Evolutionary conservation across 2,888 invertebrate genomes (phyloP).

Genomic region (Orthonychiurus folsomi): DNA sequence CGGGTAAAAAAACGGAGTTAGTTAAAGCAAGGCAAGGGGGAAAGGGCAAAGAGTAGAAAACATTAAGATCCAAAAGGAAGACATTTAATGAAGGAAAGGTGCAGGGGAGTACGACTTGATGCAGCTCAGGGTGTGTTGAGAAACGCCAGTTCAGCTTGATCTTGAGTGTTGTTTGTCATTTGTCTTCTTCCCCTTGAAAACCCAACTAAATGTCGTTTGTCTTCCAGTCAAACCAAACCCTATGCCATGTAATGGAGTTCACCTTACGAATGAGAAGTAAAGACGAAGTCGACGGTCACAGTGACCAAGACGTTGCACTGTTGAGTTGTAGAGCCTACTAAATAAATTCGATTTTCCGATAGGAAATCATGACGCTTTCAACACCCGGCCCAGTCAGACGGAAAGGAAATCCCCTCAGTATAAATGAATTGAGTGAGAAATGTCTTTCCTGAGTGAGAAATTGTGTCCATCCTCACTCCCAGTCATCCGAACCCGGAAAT

Average conservation of each 20-base stretch:
- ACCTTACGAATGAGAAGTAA: no score
- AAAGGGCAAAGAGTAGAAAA: not conserved
- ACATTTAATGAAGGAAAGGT: not conserved
- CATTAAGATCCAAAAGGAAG: not conserved
- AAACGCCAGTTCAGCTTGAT: not conserved
- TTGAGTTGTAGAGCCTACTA: not conserved
- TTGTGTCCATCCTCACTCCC: not conserved
- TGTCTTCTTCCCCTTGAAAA: not conserved
- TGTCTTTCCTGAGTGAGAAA: not conserved
- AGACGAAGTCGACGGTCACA: no score
- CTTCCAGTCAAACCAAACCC: not conserved
- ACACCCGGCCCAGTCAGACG: not conserved
- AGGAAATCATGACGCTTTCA: not conserved
- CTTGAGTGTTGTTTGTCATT: constrained; percentile 1
- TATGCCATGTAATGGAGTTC: not conserved
- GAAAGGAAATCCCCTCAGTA: not conserved
- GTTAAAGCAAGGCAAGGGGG: no score
- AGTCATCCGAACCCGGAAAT: no score
- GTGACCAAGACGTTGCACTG: no score
- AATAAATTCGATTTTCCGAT: not conserved
- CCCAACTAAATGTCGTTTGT: not conserved
- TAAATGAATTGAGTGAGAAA: constrained; percentile 1
- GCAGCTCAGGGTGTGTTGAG: not conserved
- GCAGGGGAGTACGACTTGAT: no score
- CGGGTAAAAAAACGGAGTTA: not conserved